Conservation (phyloP, 1,140 invertebrate genomes). For the Conus ventricosus region DNA sequence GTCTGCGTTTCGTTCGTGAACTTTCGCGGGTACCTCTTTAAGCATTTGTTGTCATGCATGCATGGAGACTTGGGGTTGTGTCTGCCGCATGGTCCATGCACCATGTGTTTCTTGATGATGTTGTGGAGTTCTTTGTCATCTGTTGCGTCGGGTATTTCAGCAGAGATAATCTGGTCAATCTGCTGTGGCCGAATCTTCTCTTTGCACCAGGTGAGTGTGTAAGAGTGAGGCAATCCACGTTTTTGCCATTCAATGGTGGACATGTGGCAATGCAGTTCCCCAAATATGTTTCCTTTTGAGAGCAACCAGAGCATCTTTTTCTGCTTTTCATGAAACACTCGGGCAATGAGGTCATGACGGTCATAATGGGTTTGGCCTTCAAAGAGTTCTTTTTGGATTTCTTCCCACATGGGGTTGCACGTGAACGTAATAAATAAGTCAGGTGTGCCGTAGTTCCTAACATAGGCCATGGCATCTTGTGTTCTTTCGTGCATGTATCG, state of each 20-base stretch:
- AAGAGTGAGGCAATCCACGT: slow-evolving; percentile 76
- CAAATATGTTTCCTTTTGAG: slow-evolving; percentile 8
- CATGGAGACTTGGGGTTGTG: neutral
- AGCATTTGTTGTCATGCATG: neutral
- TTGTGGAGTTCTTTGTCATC: neutral
- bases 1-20: neutral
- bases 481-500: slow-evolving; percentile 74
- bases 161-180: neutral
- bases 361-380: slow-evolving; percentile 62
- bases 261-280: neutral
- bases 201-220: slow-evolving; percentile 75
- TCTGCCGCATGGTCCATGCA: neutral
- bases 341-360: slow-evolving; percentile 73
- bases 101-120: neutral
- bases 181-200: slow-evolving; percentile 14
- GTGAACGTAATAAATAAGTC: slow-evolving; percentile 77
- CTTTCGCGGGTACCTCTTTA: neutral
- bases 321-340: slow-evolving; percentile 77
- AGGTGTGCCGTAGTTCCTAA: slow-evolving; percentile 74
- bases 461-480: slow-evolving; percentile 76
- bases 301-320: slow-evolving; percentile 63
- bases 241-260: slow-evolving; percentile 78
- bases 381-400: slow-evolving; percentile 65
- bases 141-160: neutral
- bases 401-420: slow-evolving; percentile 77